Percentiles rank a stretch among this genome's conserved stretches.
Conservation (phyloP, 2,797 vertebrate genomes). For the Capromys pilorides region DNA sequence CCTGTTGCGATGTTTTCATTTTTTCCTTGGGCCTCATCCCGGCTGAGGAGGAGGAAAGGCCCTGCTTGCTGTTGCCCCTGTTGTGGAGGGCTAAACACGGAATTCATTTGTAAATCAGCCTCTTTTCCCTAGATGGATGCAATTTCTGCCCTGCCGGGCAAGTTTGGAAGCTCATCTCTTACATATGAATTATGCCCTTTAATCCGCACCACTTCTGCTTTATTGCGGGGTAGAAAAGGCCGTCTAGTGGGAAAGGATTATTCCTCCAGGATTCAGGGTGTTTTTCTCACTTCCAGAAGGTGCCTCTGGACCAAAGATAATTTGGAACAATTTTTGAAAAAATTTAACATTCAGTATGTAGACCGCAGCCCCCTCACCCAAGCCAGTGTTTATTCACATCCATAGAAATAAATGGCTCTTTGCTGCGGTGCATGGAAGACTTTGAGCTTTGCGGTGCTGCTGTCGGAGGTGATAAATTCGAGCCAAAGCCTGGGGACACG, state of each 20-base stretch:
- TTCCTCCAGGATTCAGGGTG: background rate
- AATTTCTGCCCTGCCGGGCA: background rate
- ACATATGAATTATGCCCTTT: constrained; percentile 48
- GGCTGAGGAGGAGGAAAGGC: background rate
- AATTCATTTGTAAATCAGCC: constrained; percentile 64
- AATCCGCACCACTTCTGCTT: background rate
- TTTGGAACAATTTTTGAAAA: background rate
- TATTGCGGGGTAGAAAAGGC: background rate
- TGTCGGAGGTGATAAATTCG: constrained; percentile 61
- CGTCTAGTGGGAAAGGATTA: background rate
- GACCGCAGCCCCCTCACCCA: background rate
- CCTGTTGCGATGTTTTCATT: constrained; percentile 17
- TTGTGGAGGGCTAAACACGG: constrained; percentile 32
- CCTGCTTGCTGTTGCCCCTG: background rate
- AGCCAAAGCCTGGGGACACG: constrained; percentile 1
- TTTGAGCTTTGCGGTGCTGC: constrained; percentile 8
- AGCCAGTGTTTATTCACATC: constrained; percentile 12
- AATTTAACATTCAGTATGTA: background rate
- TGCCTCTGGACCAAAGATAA: background rate
- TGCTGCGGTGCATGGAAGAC: background rate
- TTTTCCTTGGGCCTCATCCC: constrained; percentile 18
- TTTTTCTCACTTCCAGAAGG: background rate
- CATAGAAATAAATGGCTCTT: constrained; percentile 28
- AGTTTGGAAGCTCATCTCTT: constrained; percentile 47
- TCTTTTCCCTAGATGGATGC: constrained; percentile 10